phyloP scores from a whole-genome alignment of 2,797 vertebrate species.

The Ctenopoma multispine region DNA sequence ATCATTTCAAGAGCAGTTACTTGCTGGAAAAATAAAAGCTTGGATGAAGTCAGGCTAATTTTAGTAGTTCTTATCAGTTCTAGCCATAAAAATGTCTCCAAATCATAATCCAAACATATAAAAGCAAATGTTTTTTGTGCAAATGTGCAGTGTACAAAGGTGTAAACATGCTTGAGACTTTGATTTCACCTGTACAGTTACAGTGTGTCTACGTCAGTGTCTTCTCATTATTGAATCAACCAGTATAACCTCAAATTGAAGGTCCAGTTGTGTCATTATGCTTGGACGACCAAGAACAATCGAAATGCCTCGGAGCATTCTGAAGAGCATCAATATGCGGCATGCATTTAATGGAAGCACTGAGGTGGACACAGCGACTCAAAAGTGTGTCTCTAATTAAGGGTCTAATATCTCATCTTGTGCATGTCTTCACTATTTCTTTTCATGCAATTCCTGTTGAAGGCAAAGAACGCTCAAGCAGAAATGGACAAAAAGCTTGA shows the following conservation, averaged over 20 bases:
- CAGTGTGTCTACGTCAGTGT: neutral
- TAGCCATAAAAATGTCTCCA: constrained; percentile 41
- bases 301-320: constrained; percentile 39
- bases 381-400: constrained; percentile 70
- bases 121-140: neutral
- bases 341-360: constrained; percentile 58
- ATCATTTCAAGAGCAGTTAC: constrained; percentile 76
- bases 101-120: constrained; percentile 25
- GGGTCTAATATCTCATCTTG: constrained; percentile 73
- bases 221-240: constrained; percentile 53
- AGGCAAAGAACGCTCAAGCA: constrained; percentile 58
- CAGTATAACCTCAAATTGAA: constrained; percentile 48
- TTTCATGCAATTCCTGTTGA: constrained; percentile 49
- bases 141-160: neutral
- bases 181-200: constrained; percentile 2
- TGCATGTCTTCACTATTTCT: constrained; percentile 62
- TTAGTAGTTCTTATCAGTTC: constrained; percentile 58
- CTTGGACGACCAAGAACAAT: constrained; percentile 55
- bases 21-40: constrained; percentile 73
- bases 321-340: constrained; percentile 52
- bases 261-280: constrained; percentile 44
- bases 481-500: constrained; percentile 72
- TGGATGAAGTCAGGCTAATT: constrained; percentile 68
- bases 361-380: constrained; percentile 60
- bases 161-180: neutral